Percentiles rank a stretch among this genome's conserved stretches.
These are phyloP conservation scores for Drosophila anceps DNA, from an alignment of 2,888 invertebrate species.

Conservation along the genomic window DNA sequence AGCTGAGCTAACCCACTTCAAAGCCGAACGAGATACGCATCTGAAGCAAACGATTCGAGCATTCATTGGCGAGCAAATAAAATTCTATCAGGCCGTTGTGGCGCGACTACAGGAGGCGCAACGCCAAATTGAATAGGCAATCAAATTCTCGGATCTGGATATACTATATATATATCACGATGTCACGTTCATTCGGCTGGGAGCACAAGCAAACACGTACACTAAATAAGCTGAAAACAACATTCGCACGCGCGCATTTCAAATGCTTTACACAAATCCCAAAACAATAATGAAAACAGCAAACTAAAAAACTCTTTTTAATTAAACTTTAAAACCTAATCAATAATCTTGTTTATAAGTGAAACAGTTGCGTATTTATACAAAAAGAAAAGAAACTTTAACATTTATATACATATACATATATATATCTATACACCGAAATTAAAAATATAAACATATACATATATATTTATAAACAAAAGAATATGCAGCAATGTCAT, in stretches of 20 bases:
- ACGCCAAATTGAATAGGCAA: constrained; percentile 84
- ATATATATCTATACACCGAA: constrained; percentile 50
- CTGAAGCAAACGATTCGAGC: constrained; percentile 93
- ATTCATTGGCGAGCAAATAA: constrained; percentile 95
- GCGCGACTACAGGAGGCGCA: constrained; percentile 89
- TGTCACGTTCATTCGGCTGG: constrained; percentile 47
- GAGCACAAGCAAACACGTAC: constrained; percentile 52
- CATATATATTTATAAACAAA: constrained; percentile 41
- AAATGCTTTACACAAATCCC: constrained; percentile 65
- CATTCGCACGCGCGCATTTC: constrained; percentile 77
- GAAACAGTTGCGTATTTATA: constrained; percentile 63
- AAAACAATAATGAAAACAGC: constrained; percentile 17
- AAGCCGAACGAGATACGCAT: constrained; percentile 93
- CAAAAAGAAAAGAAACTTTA: constrained; percentile 27
- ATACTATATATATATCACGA: constrained; percentile 5
- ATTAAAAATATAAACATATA: constrained; percentile 43
- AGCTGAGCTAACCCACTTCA: constrained; percentile 98
- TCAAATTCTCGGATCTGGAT: constrained; percentile 9
- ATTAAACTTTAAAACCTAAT: constrained; percentile 60
- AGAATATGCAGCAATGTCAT: constrained; percentile 11
- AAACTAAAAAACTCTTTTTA: constrained; percentile 32
- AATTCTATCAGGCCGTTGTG: constrained; percentile 95
- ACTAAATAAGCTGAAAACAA: constrained; percentile 59
- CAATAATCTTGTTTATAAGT: constrained; percentile 64
- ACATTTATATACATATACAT: constrained; percentile 53